Base-by-base conservation (phyloP, 2,113 vertebrate species). In the Trichomycterus rosablanca region DNA sequence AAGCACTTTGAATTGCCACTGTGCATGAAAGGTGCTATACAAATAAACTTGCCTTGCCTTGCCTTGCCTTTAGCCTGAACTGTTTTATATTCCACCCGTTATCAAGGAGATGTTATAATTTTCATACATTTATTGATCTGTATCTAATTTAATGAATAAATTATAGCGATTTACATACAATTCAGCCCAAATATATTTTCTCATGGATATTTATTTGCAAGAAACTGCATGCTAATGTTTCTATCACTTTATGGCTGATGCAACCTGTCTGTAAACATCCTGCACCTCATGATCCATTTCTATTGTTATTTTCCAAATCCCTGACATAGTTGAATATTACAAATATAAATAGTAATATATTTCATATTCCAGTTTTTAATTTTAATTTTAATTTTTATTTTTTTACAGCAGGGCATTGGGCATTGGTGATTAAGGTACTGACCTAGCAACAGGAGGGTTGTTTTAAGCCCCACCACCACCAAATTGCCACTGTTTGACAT, bases 71-170 rank as follows among this genome's bases (percentile, higher is more conserved):
- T 30, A 18, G 12, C n/a, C 14, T 15, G 3, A 7, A 16, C 65
- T 32, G 66, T 61, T 68, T 61, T 28, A 55, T 61, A 68, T 68
- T 68, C 66, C 35, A 14, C 22, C 32, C 57, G 28, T 32, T 45
- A 26, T 1, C n/a, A 50, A 10, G 7, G 14, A 24, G 35, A 40
- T 23, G 22, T 67, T 40, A 22, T 49, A 54, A 54, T 48, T 68
- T 55, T 55, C 11, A 46, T 18, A 50, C 50, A 49, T 28, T 30
- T 61, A 68, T 61, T 39, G 66, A 68, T 68, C 48, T 55, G 16
- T 26, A 39, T 61, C 15, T 7, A 18, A 15, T 30, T 32, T 61
- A 59, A 68, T 68, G 66, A 59, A 68, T 61, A 61, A 46, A 61
- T 68, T 39, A 59, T 16, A 3, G 22, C 10, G 14, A 68, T 55